Base-by-base conservation (phyloP, 1,140 invertebrate species). In the Nixonia krombeini region DNA sequence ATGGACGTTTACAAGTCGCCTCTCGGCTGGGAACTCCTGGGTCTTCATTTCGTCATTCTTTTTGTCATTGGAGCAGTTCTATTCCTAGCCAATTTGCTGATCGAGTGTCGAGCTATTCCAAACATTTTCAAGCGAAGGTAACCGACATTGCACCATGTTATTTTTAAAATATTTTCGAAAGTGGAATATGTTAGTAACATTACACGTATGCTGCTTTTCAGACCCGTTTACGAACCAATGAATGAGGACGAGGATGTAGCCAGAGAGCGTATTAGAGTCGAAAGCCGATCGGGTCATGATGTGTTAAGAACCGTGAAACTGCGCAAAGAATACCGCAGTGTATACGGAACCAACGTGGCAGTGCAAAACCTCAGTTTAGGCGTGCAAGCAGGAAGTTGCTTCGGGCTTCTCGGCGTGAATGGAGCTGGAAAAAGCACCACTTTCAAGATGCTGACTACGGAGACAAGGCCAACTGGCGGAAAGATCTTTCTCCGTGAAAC, bases 341-440 rank as follows among this genome's bases (percentile, higher is more conserved):
- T 85, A 44, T 77, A 78, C 10, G 86, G 81, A 0, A 82, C 59
- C 1, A 79, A 83, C 45, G 72, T 82, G 3, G 92, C 92, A 0
- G 93, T 95, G 0, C 88, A 92, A 51, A 86, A 88, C 33, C 72
- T 95, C 1, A 90, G 87, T 73, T 89, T 95, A 71, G 88, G 89
- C 0, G 90, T 94, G 0, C 86, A 88, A 35, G 84, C 87, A n/a
- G 91, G 92, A 1, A 91, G 94, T 82, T 96, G 94, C 78, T 95
- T 96, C 84, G 94, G 94, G 1, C 84, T 96, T 10, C 75, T 95
- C 1, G 94, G 94, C 1, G 83, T 87, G 0, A 90, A 90, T 62
- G 96, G 95, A 0, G 95, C 96, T 3, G 96, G 96, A 2, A 97
- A 97, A 85, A 95, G 94, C 3, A 93, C 93, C 7, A 96, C 93